Conservation (phyloP, 2,888 invertebrate species). For the Acleris cristana region DNA sequence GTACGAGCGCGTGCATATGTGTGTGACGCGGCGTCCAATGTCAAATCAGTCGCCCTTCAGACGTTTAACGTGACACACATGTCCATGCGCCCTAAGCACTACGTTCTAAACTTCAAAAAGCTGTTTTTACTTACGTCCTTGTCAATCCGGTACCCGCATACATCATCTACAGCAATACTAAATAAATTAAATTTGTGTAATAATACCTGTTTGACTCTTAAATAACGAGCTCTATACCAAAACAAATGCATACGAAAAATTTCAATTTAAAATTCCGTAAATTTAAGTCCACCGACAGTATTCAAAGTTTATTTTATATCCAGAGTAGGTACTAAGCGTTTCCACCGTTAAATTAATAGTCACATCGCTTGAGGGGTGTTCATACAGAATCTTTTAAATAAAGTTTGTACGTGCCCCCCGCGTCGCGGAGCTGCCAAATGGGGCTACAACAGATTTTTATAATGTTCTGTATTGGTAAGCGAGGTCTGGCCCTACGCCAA, state of each 20-base stretch:
- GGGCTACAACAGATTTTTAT: slow-evolving; percentile 81
- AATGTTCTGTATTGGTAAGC: slow-evolving; percentile 79
- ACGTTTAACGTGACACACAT: too few species aligned
- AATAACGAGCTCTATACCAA: too few species aligned
- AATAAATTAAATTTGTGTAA: too few species aligned
- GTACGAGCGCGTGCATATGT: too few species aligned
- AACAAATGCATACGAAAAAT: not conserved
- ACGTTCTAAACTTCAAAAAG: too few species aligned
- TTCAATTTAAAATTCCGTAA: not conserved
- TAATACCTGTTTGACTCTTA: too few species aligned
- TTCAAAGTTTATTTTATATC: slow-evolving; percentile 23
- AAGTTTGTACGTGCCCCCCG: slow-evolving; percentile 71
- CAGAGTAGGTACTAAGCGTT: slow-evolving; percentile 50
- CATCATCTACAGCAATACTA: too few species aligned
- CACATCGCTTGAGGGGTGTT: slow-evolving; percentile 62
- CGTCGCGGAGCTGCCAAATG: slow-evolving; percentile 70
- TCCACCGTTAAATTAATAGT: slow-evolving; percentile 69
- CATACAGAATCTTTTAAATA: slow-evolving; percentile 77
- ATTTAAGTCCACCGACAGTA: slow-evolving; percentile 13
- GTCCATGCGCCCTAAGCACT: too few species aligned
- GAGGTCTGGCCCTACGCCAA: slow-evolving; percentile 75
- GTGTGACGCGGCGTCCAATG: too few species aligned
- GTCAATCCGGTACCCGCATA: too few species aligned
- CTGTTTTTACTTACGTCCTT: too few species aligned
- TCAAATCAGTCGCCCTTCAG: too few species aligned